Evolutionary conservation across 2,888 invertebrate genomes (phyloP), one percentile per base, ranked within the genome.

Genomic region (Cinara cedri): DNA sequence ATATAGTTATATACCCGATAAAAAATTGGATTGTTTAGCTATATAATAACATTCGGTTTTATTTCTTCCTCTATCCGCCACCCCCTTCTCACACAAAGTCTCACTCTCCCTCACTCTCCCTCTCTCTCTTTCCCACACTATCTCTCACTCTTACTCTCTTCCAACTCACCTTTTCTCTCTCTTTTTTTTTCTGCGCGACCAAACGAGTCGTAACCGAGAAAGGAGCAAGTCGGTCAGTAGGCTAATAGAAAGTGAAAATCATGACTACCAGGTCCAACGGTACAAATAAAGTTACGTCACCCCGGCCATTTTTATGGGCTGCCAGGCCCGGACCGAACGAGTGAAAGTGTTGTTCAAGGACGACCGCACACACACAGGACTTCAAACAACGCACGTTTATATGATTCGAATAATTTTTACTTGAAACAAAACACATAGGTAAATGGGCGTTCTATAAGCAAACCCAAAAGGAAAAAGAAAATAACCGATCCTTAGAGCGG

Each of bases 201-300:
- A 62, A 78, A 60, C 78, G 34, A 70, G 57, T 78, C 78, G 68
- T 78, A 70, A 78, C 78, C 60, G 68, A 78, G 78, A 78, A 78
- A 78, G 78, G 78, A 70, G 78, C 78, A 78, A 78, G 78, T 78
- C 78, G 78, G 78, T 78, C 78, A 78, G 78, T 78, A 78, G 78
- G 78, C 78, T 78, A 78, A 78, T 78, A 78, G 78, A 78, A 78
- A 78, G 78, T 78, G 78, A 78, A 78, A 78, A 78, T 78, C 78
- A 78, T 70, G 78, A 78, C 78, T 78, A 70, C 68, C 78, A 57
- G 78, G 78, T 78, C 70, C 78, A 78, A 78, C 78, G 78, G 78
- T 78, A 78, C 70, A 70, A 68, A 70, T 51, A 78, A 78, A 42
- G 62, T 78, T 78, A 78, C 78, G 78, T 78, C 78, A 78, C 78